Percentiles rank a stretch among this genome's conserved stretches.
phyloP scores from a whole-genome alignment of 2,797 vertebrate species.

The Miichthys miiuy region DNA sequence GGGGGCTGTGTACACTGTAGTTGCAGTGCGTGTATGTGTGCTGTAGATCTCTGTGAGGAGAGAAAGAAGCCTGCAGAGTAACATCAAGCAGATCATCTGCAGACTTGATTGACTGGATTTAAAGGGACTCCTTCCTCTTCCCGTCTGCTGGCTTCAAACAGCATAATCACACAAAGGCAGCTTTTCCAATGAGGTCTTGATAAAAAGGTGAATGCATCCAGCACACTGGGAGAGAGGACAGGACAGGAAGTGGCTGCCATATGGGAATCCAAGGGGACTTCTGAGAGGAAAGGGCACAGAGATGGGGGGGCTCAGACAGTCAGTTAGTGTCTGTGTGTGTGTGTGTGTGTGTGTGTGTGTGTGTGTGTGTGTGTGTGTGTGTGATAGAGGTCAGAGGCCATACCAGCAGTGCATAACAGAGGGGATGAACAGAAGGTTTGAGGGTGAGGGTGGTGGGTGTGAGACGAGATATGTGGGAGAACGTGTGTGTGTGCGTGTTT shows the following conservation, averaged over 20 bases:
- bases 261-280: constrained; percentile 40
- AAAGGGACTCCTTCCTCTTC: constrained; percentile 14
- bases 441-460: background rate
- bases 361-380: constrained; percentile 7
- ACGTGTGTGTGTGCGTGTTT: background rate
- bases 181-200: background rate
- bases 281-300: constrained; percentile 36
- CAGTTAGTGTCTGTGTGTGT: background rate
- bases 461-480: background rate
- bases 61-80: constrained; percentile 8
- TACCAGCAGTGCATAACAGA: constrained; percentile 19
- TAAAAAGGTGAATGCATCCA: background rate
- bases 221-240: constrained; percentile 1
- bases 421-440: constrained; percentile 49
- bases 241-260: constrained; percentile 17
- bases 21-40: background rate
- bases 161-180: constrained; percentile 41
- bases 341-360: constrained; percentile 8
- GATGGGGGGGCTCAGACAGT: background rate
- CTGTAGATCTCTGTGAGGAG: background rate
- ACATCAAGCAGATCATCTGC: constrained; percentile 37
- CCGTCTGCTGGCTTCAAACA: constrained; percentile 31
- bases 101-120: background rate
- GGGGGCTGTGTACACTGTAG: background rate
- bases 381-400: constrained; percentile 13